Percentiles rank a stretch among this genome's conserved stretches.
These are phyloP conservation scores for Drosophila lutescens DNA, from an alignment of 2,888 invertebrate genomes.

Conservation along the genomic window DNA sequence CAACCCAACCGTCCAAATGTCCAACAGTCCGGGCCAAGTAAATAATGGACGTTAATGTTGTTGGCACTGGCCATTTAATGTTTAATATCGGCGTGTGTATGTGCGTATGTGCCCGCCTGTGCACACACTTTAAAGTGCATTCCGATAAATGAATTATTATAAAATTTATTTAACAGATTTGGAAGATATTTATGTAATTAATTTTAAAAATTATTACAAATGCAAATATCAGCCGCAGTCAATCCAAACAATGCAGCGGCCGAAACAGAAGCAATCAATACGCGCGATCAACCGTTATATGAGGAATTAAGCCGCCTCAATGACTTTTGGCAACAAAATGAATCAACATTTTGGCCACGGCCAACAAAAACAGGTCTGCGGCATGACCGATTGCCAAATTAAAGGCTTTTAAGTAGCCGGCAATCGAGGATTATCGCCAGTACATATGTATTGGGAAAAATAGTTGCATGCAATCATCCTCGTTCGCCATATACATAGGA, in stretches of 20 bases:
- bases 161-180: slow-evolving; percentile 83
- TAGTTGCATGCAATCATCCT: background rate
- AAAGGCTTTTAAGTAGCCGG: background rate
- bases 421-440: slow-evolving; percentile 12
- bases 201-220: slow-evolving; percentile 83
- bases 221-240: slow-evolving; percentile 59
- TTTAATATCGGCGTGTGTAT: slow-evolving; percentile 61
- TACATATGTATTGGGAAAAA: background rate
- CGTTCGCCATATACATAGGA: too few species aligned
- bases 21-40: slow-evolving; percentile 33
- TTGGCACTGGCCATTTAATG: slow-evolving; percentile 77
- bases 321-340: slow-evolving; percentile 78
- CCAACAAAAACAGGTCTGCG: slow-evolving; percentile 21
- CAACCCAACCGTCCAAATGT: background rate
- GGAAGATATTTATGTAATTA: slow-evolving; percentile 81
- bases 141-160: slow-evolving; percentile 82
- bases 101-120: slow-evolving; percentile 19
- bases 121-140: slow-evolving; percentile 71
- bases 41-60: slow-evolving; percentile 75
- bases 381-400: slow-evolving; percentile 12
- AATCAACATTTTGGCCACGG: slow-evolving; percentile 66
- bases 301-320: slow-evolving; percentile 77
- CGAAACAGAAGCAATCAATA: slow-evolving; percentile 54
- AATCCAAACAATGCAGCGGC: slow-evolving; percentile 12
- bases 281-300: slow-evolving; percentile 69